These are phyloP conservation scores for Bursaphelenchus okinawaensis DNA, from an alignment of 2,888 invertebrate genomes.

Conservation along the genomic window DNA sequence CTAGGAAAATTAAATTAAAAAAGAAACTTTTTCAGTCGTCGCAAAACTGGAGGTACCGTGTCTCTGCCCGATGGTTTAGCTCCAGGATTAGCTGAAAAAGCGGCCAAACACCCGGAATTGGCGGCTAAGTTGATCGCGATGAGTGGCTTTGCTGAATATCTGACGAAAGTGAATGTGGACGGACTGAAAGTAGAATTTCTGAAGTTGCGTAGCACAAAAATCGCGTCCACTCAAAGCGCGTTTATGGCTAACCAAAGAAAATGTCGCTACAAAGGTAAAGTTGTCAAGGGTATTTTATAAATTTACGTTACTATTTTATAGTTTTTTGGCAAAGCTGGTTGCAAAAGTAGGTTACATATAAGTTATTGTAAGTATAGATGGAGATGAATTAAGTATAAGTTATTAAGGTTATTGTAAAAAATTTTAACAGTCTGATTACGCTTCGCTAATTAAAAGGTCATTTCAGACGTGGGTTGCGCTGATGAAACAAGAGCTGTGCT, in stretches of 20 bases:
- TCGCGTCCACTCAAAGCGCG: not conserved
- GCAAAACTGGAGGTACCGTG: too few species aligned
- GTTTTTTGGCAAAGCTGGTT: too few species aligned
- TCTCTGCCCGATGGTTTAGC: not conserved
- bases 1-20: too few species aligned
- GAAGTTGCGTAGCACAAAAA: not conserved
- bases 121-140: not conserved
- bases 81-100: not conserved
- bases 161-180: not conserved
- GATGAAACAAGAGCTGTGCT: conserved; percentile 6
- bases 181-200: not conserved
- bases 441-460: not conserved
- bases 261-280: conserved; percentile 16
- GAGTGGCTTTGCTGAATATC: not conserved
- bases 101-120: not conserved
- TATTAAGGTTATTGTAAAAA: too few species aligned
- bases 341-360: too few species aligned
- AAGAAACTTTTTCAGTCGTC: too few species aligned
- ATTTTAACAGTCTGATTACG: too few species aligned
- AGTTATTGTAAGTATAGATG: too few species aligned
- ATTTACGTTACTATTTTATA: too few species aligned
- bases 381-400: too few species aligned
- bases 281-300: too few species aligned
- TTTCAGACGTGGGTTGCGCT: conserved; percentile 6
- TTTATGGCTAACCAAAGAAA: not conserved